Evolutionary conservation across 35 echinoderm and acorn worm genomes (phyloP), one percentile per base, ranked within the genome.

Genomic region (Lytechinus variegatus): DNA sequence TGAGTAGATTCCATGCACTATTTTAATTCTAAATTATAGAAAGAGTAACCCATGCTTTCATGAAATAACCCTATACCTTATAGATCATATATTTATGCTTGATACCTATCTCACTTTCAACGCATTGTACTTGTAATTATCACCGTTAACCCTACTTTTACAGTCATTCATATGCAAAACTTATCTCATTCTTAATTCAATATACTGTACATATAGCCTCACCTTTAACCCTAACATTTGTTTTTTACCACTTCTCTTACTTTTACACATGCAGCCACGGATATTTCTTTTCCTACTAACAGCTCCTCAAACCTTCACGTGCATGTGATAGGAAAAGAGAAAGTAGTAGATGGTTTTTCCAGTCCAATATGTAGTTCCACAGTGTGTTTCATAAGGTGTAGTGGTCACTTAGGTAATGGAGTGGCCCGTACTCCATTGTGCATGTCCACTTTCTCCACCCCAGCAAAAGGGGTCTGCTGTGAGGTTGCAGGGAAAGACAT

Each of bases 201-300:
- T 90, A 90, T 44, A 44, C 33, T 44, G 33, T 44, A 44, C 33
- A 44, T 44, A 44, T 52, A 90, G 52, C 88, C 10, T 52, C 52
- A 54, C n/a, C 52, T 56, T 28, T 57, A 93, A 53, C 13, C 86
- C 16, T 52, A 95, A 86, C 86, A 95, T 55, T 86, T 95, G 33
- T 95, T 28, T 87, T 44, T 86, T 95, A 54, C 28, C 61, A 86
- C 54, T 72, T 57, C 55, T 54, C 24, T 93, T 54, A 93, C 16
- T 93, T 27, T 93, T 54, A 93, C 92, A 93, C 92, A 93, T 93
- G 92, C 92, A 93, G 92, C 92, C 92, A 93, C 9, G 92, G 92
- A 93, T 93, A 53, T 93, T 93, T 55, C 92, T 57, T 93, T 93
- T 57, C 54, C 54, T 57, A 93, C 92, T 93, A 93, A 93, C 92